Evolutionary conservation across 2,113 vertebrate genomes (phyloP).

Genomic region (Oryctolagus cuniculus): DNA sequence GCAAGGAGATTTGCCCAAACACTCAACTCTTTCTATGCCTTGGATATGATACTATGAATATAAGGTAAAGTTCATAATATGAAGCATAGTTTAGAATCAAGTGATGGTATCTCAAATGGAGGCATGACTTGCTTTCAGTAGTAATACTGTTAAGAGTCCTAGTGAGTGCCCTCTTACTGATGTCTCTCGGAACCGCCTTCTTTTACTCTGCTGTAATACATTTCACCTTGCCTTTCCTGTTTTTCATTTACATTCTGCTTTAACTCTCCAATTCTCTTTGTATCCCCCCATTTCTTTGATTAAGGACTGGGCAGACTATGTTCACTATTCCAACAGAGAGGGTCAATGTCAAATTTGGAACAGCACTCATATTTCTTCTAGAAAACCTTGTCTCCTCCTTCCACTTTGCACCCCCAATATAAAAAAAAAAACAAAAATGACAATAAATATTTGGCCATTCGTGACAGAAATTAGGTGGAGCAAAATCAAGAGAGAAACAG

Average conservation of each 20-base stretch:
- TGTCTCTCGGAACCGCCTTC: not conserved
- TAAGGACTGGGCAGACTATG: constrained; percentile 24
- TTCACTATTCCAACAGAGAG: not conserved
- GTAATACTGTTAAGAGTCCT: not conserved
- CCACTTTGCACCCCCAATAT: not conserved
- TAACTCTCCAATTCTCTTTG: constrained; percentile 15
- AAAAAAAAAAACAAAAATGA: not conserved
- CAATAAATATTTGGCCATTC: not conserved
- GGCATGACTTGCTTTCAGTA: not conserved
- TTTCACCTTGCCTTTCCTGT: constrained; percentile 28
- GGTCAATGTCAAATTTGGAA: not conserved
- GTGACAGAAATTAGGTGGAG: not conserved
- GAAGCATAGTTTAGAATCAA: not conserved
- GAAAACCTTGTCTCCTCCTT: not conserved
- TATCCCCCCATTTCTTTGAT: not conserved
- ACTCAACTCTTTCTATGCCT: not conserved
- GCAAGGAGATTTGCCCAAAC: constrained; percentile 36
- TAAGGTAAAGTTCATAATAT: not conserved
- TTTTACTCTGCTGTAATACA: not conserved
- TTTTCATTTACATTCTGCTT: constrained; percentile 39
- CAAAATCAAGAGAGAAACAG: not conserved
- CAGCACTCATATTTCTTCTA: not conserved
- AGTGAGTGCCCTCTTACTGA: constrained; percentile 13
- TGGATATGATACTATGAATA: not conserved
- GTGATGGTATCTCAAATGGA: not conserved